Base-by-base conservation (phyloP, 2,888 invertebrate species). In the Agriopis leucophaearia region DNA sequence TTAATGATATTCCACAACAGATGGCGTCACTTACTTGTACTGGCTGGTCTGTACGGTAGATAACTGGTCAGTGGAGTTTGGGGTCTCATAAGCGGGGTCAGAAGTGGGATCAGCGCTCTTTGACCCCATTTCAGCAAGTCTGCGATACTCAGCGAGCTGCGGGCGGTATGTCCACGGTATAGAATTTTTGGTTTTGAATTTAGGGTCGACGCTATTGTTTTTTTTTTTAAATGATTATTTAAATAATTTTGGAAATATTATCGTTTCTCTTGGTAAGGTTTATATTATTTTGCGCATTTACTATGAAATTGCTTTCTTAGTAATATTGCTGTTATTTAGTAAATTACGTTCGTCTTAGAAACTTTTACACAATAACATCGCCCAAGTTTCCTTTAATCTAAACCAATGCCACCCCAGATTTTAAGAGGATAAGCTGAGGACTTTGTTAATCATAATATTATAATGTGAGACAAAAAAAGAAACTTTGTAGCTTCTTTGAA, bases 11-110 rank as follows among this genome's bases (percentile, higher is more conserved):
- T 70, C 59, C 54, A 68, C 65, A 68, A 71, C 72, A 80, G 80
- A 78, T 76, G 77, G 71, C 77, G 74, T 18, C 70, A 76, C 74
- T 69, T 71, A 74, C 69, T 64, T 66, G 69, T 65, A 65, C 38
- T 68, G 58, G 54, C 55, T 51, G 64, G 60, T 52, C 55, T 70
- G 67, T 54, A 59, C 54, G 42, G 66, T 50, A 13, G 70, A 44
- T 7, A 66, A 70, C 64, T 70, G 70, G 60, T 64, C 60, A 45
- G 66, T 70, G 56, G 72, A 70, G 66, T 57, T 72, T 73, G 73
- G 70, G 52, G 54, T 66, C 47, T 69, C 68, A 69, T 64, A 69
- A 64, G 64, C 45, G 51, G 60, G 64, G 64, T 68, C 67, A 68
- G 62, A 52, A 50, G 55, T 52, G 66, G 52, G 51, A 45, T 67